These are phyloP conservation scores for Trematomus loennbergii DNA, from an alignment of 2,113 vertebrate species.

Conservation along the genomic window DNA sequence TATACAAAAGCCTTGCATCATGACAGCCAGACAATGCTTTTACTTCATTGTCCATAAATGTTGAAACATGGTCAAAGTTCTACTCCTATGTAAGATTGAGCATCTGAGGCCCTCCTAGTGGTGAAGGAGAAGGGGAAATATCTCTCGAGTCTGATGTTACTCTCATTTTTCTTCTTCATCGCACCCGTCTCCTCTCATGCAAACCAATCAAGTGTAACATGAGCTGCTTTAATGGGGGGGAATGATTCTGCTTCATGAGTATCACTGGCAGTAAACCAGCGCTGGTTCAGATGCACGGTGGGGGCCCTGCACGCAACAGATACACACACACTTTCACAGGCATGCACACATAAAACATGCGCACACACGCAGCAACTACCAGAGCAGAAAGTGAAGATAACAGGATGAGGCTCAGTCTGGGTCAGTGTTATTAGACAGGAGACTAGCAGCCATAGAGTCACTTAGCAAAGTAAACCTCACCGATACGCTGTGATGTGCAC, in stretches of 20 bases:
- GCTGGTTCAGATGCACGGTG: conserved; percentile 26
- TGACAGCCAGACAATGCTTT: background rate
- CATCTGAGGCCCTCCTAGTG: conserved; percentile 22
- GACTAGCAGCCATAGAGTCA: conserved; percentile 48
- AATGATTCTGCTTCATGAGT: conserved; percentile 58
- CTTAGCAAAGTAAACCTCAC: conserved; percentile 52
- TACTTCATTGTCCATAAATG: conserved; percentile 8
- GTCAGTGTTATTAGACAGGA: conserved; percentile 63
- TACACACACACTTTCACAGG: background rate
- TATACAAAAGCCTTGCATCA: background rate
- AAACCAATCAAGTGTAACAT: conserved; percentile 78
- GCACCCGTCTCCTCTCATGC: conserved; percentile 49
- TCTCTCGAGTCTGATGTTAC: conserved; percentile 44
- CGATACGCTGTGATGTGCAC: conserved; percentile 26
- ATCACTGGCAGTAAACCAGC: conserved; percentile 68
- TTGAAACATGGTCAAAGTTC: conserved; percentile 33
- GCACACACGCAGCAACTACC: background rate
- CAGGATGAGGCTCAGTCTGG: conserved; percentile 59
- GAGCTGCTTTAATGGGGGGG: conserved; percentile 71
- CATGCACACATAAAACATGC: background rate
- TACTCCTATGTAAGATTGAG: conserved; percentile 34
- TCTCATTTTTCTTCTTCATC: conserved; percentile 58
- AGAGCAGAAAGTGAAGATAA: conserved; percentile 67
- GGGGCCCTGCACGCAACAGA: conserved; percentile 28
- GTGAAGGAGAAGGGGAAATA: conserved; percentile 47